Percentiles rank a stretch among this genome's conserved stretches.
Conservation (phyloP, 2,797 vertebrate genomes). For the Numenius phaeopus region DNA sequence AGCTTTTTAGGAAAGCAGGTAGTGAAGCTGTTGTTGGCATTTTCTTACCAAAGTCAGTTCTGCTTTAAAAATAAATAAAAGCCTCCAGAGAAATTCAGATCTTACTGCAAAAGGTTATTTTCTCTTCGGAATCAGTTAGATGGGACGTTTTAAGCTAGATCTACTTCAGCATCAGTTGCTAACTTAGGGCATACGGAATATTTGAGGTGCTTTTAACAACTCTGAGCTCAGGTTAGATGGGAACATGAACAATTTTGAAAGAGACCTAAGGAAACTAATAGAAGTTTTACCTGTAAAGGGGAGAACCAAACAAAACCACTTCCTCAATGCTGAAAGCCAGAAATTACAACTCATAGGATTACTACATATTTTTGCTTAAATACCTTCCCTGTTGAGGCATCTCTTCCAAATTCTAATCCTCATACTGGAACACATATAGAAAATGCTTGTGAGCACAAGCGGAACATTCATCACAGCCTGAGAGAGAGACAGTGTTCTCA, state of each 20-base stretch:
- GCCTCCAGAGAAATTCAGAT: neutral
- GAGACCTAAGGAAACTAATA: neutral
- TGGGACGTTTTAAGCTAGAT: neutral
- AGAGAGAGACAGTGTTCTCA: slow-evolving; percentile 68
- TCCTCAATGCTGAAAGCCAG: neutral
- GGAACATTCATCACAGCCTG: neutral
- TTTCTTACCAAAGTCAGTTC: neutral
- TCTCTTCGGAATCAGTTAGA: neutral
- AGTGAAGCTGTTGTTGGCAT: neutral
- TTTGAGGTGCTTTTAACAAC: neutral
- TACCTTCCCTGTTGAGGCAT: neutral
- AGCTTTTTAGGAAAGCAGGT: neutral
- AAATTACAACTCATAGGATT: neutral
- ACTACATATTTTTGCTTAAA: neutral
- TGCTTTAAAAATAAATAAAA: neutral
- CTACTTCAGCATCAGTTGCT: neutral
- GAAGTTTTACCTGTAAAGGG: neutral
- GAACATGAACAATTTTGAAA: neutral
- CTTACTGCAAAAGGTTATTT: neutral
- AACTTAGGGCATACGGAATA: neutral
- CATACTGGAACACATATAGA: neutral
- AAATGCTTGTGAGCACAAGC: neutral
- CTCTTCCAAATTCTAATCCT: neutral
- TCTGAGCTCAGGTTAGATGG: neutral
- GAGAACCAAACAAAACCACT: neutral